phyloP scores from a whole-genome alignment of 2,888 invertebrate species.

The Hartigia nigra region DNA sequence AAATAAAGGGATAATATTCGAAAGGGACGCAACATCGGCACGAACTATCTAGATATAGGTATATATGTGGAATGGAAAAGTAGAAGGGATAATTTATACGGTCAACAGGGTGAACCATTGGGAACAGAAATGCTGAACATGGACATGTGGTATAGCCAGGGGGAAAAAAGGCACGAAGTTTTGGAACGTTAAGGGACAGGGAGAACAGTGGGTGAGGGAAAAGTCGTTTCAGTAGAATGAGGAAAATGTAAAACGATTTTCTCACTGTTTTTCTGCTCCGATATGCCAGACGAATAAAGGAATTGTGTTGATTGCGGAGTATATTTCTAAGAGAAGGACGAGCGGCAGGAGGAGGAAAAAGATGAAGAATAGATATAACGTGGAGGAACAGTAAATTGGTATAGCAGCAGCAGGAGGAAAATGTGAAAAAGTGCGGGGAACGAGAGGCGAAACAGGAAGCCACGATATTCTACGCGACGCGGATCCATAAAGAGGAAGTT shows the following conservation, averaged over 20 bases:
- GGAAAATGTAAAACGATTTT: background rate
- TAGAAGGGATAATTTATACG: background rate
- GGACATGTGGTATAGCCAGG: background rate
- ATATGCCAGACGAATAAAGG: background rate
- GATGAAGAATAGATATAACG: background rate
- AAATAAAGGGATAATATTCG: background rate
- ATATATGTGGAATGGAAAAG: background rate
- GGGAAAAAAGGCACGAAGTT: background rate
- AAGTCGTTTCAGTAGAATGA: background rate
- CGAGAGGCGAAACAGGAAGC: background rate
- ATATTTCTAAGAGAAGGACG: background rate
- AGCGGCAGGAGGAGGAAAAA: background rate
- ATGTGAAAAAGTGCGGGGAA: background rate
- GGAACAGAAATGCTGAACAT: background rate
- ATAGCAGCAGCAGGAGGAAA: background rate
- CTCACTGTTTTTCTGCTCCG: background rate
- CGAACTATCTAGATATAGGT: background rate
- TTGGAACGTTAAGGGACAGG: background rate
- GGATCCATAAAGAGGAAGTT: conserved; percentile 14
- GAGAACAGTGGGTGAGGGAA: background rate
- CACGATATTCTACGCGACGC: background rate
- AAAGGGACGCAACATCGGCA: background rate
- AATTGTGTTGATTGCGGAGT: background rate
- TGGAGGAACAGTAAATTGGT: background rate
- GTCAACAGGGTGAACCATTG: background rate